Conservation (phyloP, 2,888 invertebrate genomes). For the Drosophila nr. medialis region DNA sequence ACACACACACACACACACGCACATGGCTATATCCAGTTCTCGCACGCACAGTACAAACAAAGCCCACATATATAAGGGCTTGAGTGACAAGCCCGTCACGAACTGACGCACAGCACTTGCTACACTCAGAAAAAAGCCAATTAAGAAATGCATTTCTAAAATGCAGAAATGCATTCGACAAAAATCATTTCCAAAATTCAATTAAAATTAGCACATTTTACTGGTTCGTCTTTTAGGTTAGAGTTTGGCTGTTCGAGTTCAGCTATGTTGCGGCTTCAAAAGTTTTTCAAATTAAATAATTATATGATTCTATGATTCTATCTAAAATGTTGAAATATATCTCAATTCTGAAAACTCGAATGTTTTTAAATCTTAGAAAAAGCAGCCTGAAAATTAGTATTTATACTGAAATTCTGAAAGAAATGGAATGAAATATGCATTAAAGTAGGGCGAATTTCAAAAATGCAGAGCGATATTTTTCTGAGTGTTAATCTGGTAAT, state of each 20-base stretch:
- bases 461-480: not conserved
- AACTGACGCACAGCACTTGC: constrained; percentile 4
- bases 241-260: not conserved
- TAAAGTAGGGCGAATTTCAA: not conserved
- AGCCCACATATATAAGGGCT: not conserved
- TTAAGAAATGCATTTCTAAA: not conserved
- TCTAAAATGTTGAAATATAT: not conserved
- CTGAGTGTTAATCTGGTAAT: not conserved
- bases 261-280: no score
- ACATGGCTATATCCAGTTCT: constrained; percentile 53
- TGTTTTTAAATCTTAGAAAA: not conserved
- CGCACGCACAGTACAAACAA: constrained; percentile 34
- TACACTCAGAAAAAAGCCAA: not conserved
- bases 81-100: not conserved
- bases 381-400: not conserved
- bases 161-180: not conserved
- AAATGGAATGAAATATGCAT: not conserved
- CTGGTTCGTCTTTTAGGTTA: not conserved
- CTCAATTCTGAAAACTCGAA: not conserved
- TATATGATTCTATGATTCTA: not conserved
- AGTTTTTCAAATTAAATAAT: no score
- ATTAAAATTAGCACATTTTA: not conserved
- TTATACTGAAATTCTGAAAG: not conserved
- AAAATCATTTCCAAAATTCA: not conserved
- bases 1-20: constrained; percentile 19